Base-by-base conservation (phyloP, 64 coral and sea anemone genomes). In the Exaiptasia diaphana region DNA sequence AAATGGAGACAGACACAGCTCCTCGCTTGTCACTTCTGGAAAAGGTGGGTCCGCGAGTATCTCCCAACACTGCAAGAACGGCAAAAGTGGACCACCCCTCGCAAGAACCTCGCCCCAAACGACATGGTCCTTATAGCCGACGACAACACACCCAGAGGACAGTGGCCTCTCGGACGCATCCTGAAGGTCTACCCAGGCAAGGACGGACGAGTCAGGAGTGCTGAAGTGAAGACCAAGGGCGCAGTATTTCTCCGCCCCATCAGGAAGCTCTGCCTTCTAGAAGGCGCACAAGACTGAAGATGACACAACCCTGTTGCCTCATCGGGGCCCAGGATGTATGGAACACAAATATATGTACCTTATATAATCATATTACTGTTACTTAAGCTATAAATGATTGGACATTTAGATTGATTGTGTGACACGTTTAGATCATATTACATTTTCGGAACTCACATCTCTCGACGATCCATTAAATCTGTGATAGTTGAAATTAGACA, bases 71-170 rank as follows among this genome's bases (percentile, higher is more conserved):
- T 82, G 0, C 75, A 79, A 55, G 49, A 59, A 35, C 48, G 75
- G 17, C 50, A 39, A 15, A 79, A 79, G 53, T 79, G 75, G 75
- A 33, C 55, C 25, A 30, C 38, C 22, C 5, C 50, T 30, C 48
- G n/a, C 30, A 56, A 61, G 45, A 48, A 82, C 41, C 27, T 68
- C 21, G 13, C 23, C 21, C 10, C 50, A 10, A 61, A 41, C 10
- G 79, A 82, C 13, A 22, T 83, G 13, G 80, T 83, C 7, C 64
- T 83, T 13, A 56, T 83, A 45, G 64, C 64, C 21, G 64, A 83
- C 23, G 79, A 82, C 23, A 82, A 68, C 42, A 41, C 48, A 11
- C 39, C 38, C 28, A 44, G 79, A 64, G 48, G 68, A 23, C 32
- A 81, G 35, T 81, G 79, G 79, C 60, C 61, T 5, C 38, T 82